These are phyloP conservation scores for Rhorus exstirpatorius DNA, from an alignment of 2,888 invertebrate species.

Conservation along the genomic window DNA sequence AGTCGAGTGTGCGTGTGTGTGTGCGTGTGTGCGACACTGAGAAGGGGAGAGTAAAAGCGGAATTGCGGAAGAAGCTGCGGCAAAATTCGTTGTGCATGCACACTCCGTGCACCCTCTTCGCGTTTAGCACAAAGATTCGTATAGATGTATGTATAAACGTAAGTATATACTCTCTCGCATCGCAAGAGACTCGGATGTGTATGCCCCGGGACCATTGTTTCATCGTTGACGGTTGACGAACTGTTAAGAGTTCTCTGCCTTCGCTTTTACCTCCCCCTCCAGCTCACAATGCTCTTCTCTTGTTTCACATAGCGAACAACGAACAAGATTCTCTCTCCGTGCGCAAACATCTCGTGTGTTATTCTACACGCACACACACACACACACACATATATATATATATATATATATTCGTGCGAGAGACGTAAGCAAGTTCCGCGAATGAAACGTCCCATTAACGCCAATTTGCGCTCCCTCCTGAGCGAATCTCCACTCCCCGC, in stretches of 20 bases:
- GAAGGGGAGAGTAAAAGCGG: conserved; percentile 5
- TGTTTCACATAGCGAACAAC: conserved; percentile 34
- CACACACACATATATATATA: no score
- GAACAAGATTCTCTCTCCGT: background rate
- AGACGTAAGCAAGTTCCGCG: conserved; percentile 59
- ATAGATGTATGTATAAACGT: conserved; percentile 19
- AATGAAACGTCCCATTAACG: conserved; percentile 69
- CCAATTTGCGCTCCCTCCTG: conserved; percentile 66
- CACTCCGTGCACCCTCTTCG: background rate
- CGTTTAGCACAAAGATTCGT: conserved; percentile 30
- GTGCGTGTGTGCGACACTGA: background rate
- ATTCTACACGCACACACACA: background rate
- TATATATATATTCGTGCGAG: conserved; percentile 44
- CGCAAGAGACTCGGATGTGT: conserved; percentile 31
- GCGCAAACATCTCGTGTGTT: no score
- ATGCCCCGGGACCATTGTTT: conserved; percentile 62
- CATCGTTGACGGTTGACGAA: conserved; percentile 60
- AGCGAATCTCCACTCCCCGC: conserved; percentile 49
- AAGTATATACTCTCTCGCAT: background rate
- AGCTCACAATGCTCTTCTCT: conserved; percentile 10
- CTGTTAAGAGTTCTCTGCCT: conserved; percentile 49
- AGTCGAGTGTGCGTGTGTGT: background rate
- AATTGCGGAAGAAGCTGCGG: conserved; percentile 40
- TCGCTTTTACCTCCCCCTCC: background rate
- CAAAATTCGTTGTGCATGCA: conserved; percentile 4